Evolutionary conservation across 2,888 invertebrate species (phyloP), one percentile per base, ranked within the genome.

Genomic region (Lasioglossum leucozonium): DNA sequence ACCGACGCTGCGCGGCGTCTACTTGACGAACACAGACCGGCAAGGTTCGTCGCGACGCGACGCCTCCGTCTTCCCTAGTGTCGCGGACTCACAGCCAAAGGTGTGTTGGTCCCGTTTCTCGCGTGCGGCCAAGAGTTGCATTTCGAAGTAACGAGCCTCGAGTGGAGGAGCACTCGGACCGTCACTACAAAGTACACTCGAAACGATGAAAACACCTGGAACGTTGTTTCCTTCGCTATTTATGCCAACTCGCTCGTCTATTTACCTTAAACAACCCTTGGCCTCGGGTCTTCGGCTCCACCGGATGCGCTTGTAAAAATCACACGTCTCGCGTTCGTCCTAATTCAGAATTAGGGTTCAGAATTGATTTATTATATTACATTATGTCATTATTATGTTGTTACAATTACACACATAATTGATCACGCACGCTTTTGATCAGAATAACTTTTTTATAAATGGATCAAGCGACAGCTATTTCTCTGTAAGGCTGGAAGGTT

Each of bases 171-270:
- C 90, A 90, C 90, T 93, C 88, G 87, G 89, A 88, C 79, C 87
- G 89, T 88, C 88, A 89, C 91, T 91, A 85, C 79, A 80, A 88
- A 89, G 91, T 88, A 87, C 91, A 87, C 88, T 89, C 81, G 88
- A 77, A 89, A 90, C 86, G 88, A 82, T 89, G 91, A 89, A 92
- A 93, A 92, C 90, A 92, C 91, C 91, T 91, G 89, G 91, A 93
- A 93, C 91, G 91, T 88, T 91, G 89, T 91, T 90, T 90, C 91
- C 78, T 77, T 89, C 89, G 88, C 91, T 91, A 91, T 93, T 93
- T 92, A 91, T 90, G 91, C 88, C 90, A 72, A 65, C 67, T 72
- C 11, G 58, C 72, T 58, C 71, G 65, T 73, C 55, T 90, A 88
- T 92, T 92, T 92, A 89, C 87, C 85, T 87, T 87, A 80, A 89